Percentiles rank a stretch among this genome's conserved stretches.
Evolutionary conservation across 2,888 invertebrate species (phyloP).

Genomic region (Caenorhabditis imperialis): DNA sequence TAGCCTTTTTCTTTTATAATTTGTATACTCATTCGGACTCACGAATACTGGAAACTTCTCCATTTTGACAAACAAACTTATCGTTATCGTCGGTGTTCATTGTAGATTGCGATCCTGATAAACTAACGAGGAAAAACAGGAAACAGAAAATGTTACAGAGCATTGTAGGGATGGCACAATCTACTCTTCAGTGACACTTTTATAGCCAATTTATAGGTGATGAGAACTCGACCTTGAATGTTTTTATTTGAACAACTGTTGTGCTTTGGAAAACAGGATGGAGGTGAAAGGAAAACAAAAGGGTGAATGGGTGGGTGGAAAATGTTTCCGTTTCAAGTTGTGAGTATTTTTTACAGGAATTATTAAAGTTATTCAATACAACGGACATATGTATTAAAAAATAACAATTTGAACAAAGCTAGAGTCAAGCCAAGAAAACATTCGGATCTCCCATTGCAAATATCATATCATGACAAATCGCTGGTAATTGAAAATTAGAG

Average conservation of each 20-base stretch:
- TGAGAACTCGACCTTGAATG: no score
- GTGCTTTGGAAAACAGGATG: no score
- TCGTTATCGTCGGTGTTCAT: not conserved
- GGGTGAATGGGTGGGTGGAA: no score
- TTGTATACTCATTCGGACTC: not conserved
- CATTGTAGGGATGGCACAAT: no score
- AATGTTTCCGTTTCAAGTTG: no score
- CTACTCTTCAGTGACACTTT: no score
- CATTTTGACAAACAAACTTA: slow-evolving; percentile 33
- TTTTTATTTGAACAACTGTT: no score
- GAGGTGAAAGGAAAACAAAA: no score
- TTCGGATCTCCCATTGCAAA: slow-evolving; percentile 29
- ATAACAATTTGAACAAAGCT: no score
- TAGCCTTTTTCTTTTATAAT: not conserved
- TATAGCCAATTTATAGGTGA: no score
- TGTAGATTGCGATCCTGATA: not conserved
- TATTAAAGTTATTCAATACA: not conserved
- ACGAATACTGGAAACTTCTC: slow-evolving; percentile 15
- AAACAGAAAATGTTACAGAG: not conserved
- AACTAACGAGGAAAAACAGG: not conserved
- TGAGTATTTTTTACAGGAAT: not conserved
- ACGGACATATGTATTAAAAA: not conserved
- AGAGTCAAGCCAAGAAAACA: slow-evolving; percentile 19
- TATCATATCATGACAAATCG: slow-evolving; percentile 20
- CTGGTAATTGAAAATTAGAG: slow-evolving; percentile 37